These are phyloP conservation scores for Anableps anableps DNA, from an alignment of 2,797 vertebrate species.

Conservation along the genomic window DNA sequence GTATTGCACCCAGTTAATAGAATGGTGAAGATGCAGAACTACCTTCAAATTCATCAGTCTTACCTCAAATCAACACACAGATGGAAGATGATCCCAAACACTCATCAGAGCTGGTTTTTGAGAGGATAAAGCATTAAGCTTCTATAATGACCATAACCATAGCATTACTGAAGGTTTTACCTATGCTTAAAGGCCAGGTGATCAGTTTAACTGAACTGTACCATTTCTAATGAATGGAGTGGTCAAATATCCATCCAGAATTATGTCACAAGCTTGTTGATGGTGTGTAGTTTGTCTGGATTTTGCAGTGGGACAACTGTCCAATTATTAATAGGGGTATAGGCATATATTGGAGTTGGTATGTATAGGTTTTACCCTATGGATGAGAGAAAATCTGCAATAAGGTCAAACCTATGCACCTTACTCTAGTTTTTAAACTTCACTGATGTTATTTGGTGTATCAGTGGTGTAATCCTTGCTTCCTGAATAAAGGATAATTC, in stretches of 20 bases:
- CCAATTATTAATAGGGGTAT: not conserved
- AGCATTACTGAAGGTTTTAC: not conserved
- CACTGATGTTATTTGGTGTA: not conserved
- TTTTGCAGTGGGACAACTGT: not conserved
- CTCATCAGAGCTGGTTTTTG: not conserved
- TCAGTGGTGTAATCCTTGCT: not conserved
- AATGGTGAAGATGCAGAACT: not conserved
- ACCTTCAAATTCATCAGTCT: not conserved
- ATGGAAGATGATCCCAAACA: not conserved
- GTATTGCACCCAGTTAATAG: not conserved
- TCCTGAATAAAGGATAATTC: not conserved
- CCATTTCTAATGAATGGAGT: not conserved
- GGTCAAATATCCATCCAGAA: not conserved
- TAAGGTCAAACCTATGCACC: not conserved
- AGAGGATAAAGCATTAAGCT: not conserved
- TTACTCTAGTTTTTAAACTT: not conserved
- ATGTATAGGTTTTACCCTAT: not conserved
- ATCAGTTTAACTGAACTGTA: not conserved
- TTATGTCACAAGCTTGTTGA: not conserved
- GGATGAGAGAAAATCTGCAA: not conserved
- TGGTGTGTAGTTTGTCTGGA: not conserved
- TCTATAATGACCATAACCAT: not conserved
- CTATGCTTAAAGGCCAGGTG: not conserved
- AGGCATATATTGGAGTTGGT: not conserved
- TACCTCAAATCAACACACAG: not conserved